Evolutionary conservation across 2,113 vertebrate species (phyloP), one percentile per base, ranked within the genome.

Genomic region (Eublepharis macularius): DNA sequence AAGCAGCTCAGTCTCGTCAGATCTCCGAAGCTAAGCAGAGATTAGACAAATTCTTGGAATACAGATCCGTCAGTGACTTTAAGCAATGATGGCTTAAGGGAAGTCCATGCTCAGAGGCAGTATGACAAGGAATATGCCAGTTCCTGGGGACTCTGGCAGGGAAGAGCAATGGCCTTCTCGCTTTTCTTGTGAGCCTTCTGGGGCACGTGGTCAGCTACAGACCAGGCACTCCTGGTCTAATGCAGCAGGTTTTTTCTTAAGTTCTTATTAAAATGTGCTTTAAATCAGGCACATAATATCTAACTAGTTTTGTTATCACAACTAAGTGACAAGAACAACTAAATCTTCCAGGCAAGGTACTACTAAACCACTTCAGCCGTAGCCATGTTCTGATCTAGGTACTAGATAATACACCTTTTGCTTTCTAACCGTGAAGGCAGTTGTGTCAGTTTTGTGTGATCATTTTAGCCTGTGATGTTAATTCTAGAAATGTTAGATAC

Each of bases 301-400:
- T 49, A 79, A 87, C 87, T 86, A 75, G 51, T 91, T 87, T 88
- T 32, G 47, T 79, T 79, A 14, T 65, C 26, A 49, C 43, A 83
- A 32, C 3, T 24, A 45, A 17, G 29, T 76, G 10, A 76, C 14
- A 24, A 29, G n/a, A 70, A 57, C 36, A 80, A 80, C 51, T 78
- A 29, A 72, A 74, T 34, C 29, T 54, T 65, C 49, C 66, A 45
- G 24, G 32, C 32, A 68, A 79, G 39, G 45, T 65, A 7, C 34
- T 39, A 54, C 78, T 72, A 85, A 84, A 85, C 39, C 32, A 86
- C 4, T 60, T 82, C 75, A 47, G 39, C 66, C 3, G 6, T 36
- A 82, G 4, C 1, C 74, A 76, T 72, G 2, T 45, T 90, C 68
- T 81, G 65, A 90, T 91, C 51, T 70, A 81, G 72, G 91, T 80